A percentile compares a stretch with the other conserved stretches of the same genome.
Evolutionary conservation across 2,888 invertebrate species (phyloP).

Genomic region (Diplazon laetatorius): DNA sequence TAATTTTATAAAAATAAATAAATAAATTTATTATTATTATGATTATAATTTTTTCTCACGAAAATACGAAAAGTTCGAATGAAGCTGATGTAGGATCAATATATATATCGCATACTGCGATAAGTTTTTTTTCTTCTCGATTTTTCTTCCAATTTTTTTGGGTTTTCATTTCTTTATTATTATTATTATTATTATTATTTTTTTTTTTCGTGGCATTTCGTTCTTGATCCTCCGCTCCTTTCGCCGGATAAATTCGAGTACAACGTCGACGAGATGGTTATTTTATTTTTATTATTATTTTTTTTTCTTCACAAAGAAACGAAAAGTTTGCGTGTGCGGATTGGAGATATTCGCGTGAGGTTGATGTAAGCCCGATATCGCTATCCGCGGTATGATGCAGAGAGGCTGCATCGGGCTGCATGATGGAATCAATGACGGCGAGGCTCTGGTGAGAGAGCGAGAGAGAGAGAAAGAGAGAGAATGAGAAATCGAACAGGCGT

Average conservation of each 20-base stretch:
- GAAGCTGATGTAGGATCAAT: no score
- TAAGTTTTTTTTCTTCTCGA: no score
- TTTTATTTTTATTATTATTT: no score
- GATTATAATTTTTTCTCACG: no score
- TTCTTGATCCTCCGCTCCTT: slow-evolving; percentile 34
- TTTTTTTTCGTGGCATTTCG: neutral
- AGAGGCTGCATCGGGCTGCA: slow-evolving; percentile 9
- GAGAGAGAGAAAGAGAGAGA: no score
- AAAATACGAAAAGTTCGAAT: no score
- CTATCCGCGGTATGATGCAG: slow-evolving; percentile 13
- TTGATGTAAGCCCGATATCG: slow-evolving; percentile 41
- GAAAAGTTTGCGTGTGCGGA: slow-evolving; percentile 2
- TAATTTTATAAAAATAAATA: no score
- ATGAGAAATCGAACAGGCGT: slow-evolving; percentile 45
- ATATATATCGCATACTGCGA: no score
- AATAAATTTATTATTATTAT: no score
- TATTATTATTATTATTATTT: no score
- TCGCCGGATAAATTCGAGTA: slow-evolving; percentile 14
- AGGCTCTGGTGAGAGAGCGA: neutral
- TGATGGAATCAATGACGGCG: slow-evolving; percentile 23
- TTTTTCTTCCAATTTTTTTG: no score
- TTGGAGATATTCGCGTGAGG: slow-evolving; percentile 31
- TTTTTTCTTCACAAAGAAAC: neutral
- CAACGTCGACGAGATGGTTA: slow-evolving; percentile 10
- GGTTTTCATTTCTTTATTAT: no score